A percentile compares a stretch with the other conserved stretches of the same genome.
These are phyloP conservation scores for Maconellicoccus hirsutus DNA, from an alignment of 1,140 invertebrate genomes.

Conservation along the genomic window DNA sequence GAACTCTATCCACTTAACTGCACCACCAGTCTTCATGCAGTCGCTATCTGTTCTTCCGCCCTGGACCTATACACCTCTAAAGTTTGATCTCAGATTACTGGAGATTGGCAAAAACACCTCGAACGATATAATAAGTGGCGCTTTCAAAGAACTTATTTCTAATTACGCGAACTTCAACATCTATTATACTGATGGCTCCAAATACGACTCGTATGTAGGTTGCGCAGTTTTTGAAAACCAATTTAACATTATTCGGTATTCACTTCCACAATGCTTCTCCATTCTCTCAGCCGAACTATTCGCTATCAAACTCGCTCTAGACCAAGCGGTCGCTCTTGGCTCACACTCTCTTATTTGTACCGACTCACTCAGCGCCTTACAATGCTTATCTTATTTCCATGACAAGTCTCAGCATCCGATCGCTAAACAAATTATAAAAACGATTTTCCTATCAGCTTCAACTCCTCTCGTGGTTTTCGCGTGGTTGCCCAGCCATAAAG, in stretches of 20 bases:
- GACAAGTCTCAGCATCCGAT: not conserved
- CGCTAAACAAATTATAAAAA: not conserved
- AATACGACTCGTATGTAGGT: not conserved
- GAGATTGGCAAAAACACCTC: not conserved
- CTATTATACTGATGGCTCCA: not conserved
- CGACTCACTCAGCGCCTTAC: not conserved
- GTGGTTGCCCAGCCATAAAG: not conserved
- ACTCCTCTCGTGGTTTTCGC: not conserved
- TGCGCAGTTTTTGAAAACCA: not conserved
- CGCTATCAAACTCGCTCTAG: not conserved
- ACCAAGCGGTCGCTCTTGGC: not conserved
- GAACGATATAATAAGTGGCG: not conserved
- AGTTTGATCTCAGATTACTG: not conserved
- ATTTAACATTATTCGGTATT: not conserved
- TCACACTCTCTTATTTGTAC: not conserved
- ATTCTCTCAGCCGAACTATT: not conserved
- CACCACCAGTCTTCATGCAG: too few species aligned
- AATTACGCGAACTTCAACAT: not conserved
- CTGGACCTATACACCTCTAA: too few species aligned
- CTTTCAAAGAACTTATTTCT: not conserved
- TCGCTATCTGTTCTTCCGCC: too few species aligned
- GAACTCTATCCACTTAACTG: not conserved
- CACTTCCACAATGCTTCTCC: not conserved
- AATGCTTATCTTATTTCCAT: not conserved
- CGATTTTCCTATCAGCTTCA: not conserved